Evolutionary conservation across 2,797 vertebrate genomes (phyloP), one percentile per base, ranked within the genome.

Genomic region (Oreonectes daqikongensis): DNA sequence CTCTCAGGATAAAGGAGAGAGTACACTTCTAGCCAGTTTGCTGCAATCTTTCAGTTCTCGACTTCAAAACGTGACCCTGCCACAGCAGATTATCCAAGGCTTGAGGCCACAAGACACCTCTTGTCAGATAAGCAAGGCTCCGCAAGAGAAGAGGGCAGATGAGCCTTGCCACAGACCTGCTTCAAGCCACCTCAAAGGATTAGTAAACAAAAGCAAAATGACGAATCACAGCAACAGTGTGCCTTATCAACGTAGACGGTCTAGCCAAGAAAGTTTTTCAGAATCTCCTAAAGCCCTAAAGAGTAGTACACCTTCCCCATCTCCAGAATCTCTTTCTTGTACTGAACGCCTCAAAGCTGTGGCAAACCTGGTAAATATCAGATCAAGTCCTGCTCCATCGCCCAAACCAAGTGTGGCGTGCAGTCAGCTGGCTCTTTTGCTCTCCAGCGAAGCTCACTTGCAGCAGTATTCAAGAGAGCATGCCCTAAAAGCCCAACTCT

Each of bases 401-500:
- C 98, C 98, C 7, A 98, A 98, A 82, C 98, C 98, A 75, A 99
- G 97, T 3, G 94, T 98, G 53, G 97, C 97, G 2, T 99, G 98
- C 86, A 99, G 98, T 91, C 98, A 99, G 52, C 87, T 99, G 69
- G 98, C 98, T n/a, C 87, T 99, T 38, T 91, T 99, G 66, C 94
- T 99, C 55, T 99, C 98, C 28, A 99, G 98, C n/a, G 98, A 99
- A 88, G 96, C 97, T 81, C 97, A 99, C 86, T 90, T 99, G 84
- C 98, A 99, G 88, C 97, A 99, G 90, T 99, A 99, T 88, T 98
- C 97, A 79, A 93, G 97, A 85, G 96, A 98, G 90, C 98, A 99
- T 18, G 95, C 98, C 68, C 90, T 99, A 83, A 99, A 98, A 93
- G 95, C 96, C 86, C 95, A 98, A 89, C 95, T 94, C 68, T 95